Evolutionary conservation across 2,888 invertebrate species (phyloP), one percentile per base, ranked within the genome.

Genomic region (Pharmacophagus antenor): DNA sequence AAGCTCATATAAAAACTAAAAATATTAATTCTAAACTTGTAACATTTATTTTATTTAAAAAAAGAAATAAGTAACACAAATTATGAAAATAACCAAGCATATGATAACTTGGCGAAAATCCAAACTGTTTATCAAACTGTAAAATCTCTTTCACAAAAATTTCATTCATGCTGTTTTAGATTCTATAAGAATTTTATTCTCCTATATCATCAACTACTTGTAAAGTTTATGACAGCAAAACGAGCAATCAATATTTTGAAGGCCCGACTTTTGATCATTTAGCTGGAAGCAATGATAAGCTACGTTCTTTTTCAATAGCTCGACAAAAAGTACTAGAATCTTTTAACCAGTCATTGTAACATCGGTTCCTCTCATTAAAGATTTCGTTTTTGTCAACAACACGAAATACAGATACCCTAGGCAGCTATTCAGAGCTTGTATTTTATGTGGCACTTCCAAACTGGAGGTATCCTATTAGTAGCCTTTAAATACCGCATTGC

Each of bases 111-210:
- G 8, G 17, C n/a, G 42, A 17, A 15, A 17, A 4, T 42, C 17
- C 42, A n/a, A 42, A 17, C n/a, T 42, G 17, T 42, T 42, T n/a
- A 42, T 42, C 41, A 17, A 42, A 17, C 42, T 42, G 42, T 18
- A 3, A 17, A 37, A 37, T 37, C 37, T 10, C 37, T 15, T 37
- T 37, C 17, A 42, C 17, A n/a, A 42, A 42, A 42, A 31, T 31
- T 1, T 10, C 15, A 3, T 12, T 31, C 12, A 31, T 12, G 15
- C 31, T 12, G 0, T 31, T 15, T 15, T 31, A 3, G 31, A 31
- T 31, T 31, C 31, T 12, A 8, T 10, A 2, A 12, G 12, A 31
- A 10, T 2, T 31, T 31, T 31, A 31, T 31, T 3, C 15, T 15
- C 12, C 31, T 0, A 8, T 31, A 31, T 31, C 15, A 31, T 31